A percentile compares a stretch with the other conserved stretches of the same genome.
These are phyloP conservation scores for Pelobates cultripes DNA, from an alignment of 2,797 vertebrate genomes.

Conservation along the genomic window DNA sequence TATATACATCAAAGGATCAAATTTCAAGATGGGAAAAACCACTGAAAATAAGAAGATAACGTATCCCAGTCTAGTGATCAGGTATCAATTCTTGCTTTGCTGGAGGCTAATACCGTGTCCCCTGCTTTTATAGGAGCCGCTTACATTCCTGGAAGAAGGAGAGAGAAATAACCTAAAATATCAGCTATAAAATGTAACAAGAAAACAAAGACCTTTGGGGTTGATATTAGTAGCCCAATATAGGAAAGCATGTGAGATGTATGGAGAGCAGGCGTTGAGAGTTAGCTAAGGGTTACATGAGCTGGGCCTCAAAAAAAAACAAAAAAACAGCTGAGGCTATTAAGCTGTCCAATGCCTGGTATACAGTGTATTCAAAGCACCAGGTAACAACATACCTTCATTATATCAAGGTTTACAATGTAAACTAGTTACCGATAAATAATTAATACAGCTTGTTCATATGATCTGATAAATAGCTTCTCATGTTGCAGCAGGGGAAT, in stretches of 20 bases:
- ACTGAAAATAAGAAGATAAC: not conserved
- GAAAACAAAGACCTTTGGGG: too few relatives aligned
- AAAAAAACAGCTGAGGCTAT: not conserved
- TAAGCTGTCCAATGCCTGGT: not conserved
- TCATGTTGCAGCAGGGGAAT: slow-evolving; percentile 18
- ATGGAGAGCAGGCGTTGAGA: not conserved
- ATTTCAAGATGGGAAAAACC: not conserved
- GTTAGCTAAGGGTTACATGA: not conserved
- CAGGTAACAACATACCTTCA: slow-evolving; percentile 32
- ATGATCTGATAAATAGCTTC: slow-evolving; percentile 28
- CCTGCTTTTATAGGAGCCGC: too few relatives aligned
- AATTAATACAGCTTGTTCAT: slow-evolving; percentile 15
- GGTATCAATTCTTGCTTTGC: not conserved
- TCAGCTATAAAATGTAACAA: too few relatives aligned
- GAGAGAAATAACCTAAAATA: too few relatives aligned
- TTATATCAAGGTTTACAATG: slow-evolving; percentile 12
- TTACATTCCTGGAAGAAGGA: too few relatives aligned
- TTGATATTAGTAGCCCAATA: too few relatives aligned
- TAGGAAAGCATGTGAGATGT: not conserved
- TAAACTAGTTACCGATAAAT: slow-evolving; percentile 31
- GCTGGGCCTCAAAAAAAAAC: not conserved
- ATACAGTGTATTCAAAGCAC: slow-evolving; percentile 6
- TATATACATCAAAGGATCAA: not conserved
- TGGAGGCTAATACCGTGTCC: too few relatives aligned
- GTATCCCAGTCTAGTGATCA: not conserved